Conservation (phyloP, 2,888 invertebrate species). For the Pandemis cinnamomeana region DNA sequence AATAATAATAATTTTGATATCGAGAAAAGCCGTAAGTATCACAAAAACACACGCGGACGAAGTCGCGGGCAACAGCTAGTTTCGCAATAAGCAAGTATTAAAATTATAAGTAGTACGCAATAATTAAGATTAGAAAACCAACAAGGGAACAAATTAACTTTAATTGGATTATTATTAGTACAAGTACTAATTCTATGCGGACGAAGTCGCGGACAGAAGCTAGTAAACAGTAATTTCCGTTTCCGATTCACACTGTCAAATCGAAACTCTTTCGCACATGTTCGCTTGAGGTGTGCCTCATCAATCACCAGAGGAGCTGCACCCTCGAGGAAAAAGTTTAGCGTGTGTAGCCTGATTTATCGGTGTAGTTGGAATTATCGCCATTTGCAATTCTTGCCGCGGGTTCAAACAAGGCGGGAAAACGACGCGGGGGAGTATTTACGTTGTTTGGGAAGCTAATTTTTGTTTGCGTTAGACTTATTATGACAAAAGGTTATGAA, state of each 20-base stretch:
- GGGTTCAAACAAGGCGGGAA: conserved; percentile 73
- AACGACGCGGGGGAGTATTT: conserved; percentile 57
- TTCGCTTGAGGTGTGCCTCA: conserved; percentile 64
- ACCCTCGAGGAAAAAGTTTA: conserved; percentile 79
- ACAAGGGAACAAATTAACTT: too few relatives aligned
- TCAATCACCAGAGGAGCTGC: conserved; percentile 76
- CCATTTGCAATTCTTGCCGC: conserved; percentile 82
- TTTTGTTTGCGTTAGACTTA: background rate
- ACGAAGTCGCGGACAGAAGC: background rate
- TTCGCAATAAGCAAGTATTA: too few relatives aligned
- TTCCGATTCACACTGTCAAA: conserved; percentile 54
- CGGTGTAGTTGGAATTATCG: conserved; percentile 82
- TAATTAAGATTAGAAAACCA: too few relatives aligned
- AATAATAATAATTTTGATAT: too few relatives aligned
- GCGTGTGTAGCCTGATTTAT: conserved; percentile 79
- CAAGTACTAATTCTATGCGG: too few relatives aligned
- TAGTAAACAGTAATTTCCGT: conserved; percentile 51
- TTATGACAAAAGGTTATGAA: background rate
- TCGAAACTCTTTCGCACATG: conserved; percentile 67
- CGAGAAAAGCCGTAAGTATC: too few relatives aligned
- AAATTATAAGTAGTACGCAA: too few relatives aligned
- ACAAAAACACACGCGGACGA: too few relatives aligned
- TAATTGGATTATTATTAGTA: too few relatives aligned
- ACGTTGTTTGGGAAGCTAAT: background rate
- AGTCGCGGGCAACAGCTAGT: too few relatives aligned